phyloP scores from a whole-genome alignment of 2,797 vertebrate species.

The Oreochromis grahami region DNA sequence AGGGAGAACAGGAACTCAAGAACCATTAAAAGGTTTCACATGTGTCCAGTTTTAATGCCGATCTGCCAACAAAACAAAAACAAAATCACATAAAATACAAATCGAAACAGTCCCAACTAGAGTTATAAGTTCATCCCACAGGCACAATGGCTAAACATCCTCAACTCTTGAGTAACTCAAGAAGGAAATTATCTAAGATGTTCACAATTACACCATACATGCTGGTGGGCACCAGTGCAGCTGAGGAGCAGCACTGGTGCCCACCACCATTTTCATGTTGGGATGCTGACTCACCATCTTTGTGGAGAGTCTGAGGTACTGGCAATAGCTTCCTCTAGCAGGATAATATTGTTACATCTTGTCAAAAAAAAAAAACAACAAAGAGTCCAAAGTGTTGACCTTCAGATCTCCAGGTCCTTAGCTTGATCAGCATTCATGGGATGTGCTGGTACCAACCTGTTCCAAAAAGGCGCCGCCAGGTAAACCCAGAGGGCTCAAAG shows the following conservation, averaged over 20 bases:
- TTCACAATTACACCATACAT: accelerated
- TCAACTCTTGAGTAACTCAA: not conserved
- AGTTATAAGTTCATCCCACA: not conserved
- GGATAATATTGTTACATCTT: not conserved
- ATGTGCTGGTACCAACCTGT: not conserved
- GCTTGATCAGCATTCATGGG: not conserved
- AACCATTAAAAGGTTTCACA: not conserved
- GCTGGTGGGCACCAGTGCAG: not conserved
- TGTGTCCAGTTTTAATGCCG: not conserved
- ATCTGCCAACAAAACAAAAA: not conserved
- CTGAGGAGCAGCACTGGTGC: not conserved
- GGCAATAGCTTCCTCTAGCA: not conserved
- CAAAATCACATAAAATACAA: not conserved
- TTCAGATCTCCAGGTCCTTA: not conserved
- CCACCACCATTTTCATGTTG: not conserved
- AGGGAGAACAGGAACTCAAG: not conserved
- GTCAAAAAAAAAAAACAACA: not conserved
- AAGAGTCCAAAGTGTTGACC: accelerated
- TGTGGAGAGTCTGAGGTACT: not conserved
- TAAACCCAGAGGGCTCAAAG: not conserved
- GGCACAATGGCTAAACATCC: not conserved
- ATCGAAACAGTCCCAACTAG: not conserved
- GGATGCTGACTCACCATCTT: not conserved
- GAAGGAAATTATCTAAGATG: not conserved
- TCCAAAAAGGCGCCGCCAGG: not conserved